Evolutionary conservation across 1,140 invertebrate genomes (phyloP).

Genomic region (Adelges cooleyi): DNA sequence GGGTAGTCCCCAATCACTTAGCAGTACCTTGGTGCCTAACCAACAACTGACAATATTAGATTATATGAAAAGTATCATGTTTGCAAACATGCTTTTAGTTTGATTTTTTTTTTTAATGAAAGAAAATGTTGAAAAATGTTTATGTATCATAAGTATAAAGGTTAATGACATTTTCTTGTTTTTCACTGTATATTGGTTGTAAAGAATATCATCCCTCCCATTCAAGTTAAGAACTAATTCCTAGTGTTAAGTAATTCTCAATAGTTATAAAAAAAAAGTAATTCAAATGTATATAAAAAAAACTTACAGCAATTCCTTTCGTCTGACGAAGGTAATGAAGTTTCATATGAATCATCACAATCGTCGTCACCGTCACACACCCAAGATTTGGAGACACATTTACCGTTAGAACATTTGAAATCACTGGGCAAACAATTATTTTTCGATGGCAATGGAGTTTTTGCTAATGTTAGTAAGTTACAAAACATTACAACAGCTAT

Average conservation of each 20-base stretch:
- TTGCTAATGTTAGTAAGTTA: not conserved
- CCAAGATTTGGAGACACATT: slow-evolving; percentile 63
- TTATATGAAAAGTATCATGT: too few relatives aligned
- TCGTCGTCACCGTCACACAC: slow-evolving; percentile 55
- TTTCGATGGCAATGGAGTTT: not conserved
- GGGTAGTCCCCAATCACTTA: too few relatives aligned
- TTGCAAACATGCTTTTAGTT: too few relatives aligned
- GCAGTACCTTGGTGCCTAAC: too few relatives aligned
- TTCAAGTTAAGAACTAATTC: too few relatives aligned
- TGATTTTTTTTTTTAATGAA: too few relatives aligned
- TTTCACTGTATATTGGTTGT: too few relatives aligned
- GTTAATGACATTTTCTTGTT: too few relatives aligned
- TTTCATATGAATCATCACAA: slow-evolving; percentile 36
- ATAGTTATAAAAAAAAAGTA: not conserved
- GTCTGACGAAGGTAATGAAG: slow-evolving; percentile 39
- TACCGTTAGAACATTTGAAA: slow-evolving; percentile 47
- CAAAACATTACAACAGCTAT: not conserved
- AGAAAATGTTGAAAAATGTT: too few relatives aligned
- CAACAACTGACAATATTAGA: too few relatives aligned
- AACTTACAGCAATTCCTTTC: slow-evolving; percentile 41
- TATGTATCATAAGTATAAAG: too few relatives aligned
- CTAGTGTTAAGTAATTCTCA: not conserved
- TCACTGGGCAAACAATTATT: slow-evolving; percentile 37
- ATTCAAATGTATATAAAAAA: not conserved
- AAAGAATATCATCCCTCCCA: too few relatives aligned